Evolutionary conservation across 2,797 vertebrate species (phyloP), one percentile per base, ranked within the genome.

Genomic region (Ctenochaetus hawaiiensis): DNA sequence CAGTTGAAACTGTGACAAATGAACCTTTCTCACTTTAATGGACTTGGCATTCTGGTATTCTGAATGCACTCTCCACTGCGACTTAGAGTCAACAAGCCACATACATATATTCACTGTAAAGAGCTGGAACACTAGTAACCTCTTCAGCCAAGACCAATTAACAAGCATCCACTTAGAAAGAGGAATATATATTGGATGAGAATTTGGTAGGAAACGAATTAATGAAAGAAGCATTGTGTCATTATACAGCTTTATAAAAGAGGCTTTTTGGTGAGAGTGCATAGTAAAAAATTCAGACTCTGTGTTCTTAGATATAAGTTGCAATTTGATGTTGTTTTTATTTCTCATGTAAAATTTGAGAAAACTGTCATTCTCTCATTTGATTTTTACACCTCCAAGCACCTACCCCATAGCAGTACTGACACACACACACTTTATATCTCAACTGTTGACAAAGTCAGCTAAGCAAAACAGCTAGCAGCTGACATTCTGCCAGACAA

Each of bases 1-100:
- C 89, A 85, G 51, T 81, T 62, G 85, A 91, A 89, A 75, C 89
- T 26, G 82, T 93, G 91, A 94, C 88, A 91, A 93, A 94, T 93
- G 90, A 94, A 94, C 83, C 89, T 83, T 88, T 93, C 90, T 83
- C 63, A 56, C 84, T 90, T 87, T 95, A 95, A 94, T 94, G 75
- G 90, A 91, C 87, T 92, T 90, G 91, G 90, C 86, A 91, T 94
- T 91, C 88, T 86, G 86, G 85, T 87, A 88, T 88, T 90, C 81
- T 75, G 86, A 88, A 84, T 10, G 76, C 82, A 77, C 76, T 75
- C 75, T 78, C 53, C 77, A 81, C 71, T 49, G n/a, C 67, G 57
- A 91, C 85, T 90, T 49, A 63, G 80, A 92, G 90, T 92, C 91
- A 94, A 94, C 91, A 93, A 90, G 88, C 81, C 78, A 34, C 30